Base-by-base conservation (phyloP, 2,113 vertebrate genomes). In the Benitochromis conjunctus region DNA sequence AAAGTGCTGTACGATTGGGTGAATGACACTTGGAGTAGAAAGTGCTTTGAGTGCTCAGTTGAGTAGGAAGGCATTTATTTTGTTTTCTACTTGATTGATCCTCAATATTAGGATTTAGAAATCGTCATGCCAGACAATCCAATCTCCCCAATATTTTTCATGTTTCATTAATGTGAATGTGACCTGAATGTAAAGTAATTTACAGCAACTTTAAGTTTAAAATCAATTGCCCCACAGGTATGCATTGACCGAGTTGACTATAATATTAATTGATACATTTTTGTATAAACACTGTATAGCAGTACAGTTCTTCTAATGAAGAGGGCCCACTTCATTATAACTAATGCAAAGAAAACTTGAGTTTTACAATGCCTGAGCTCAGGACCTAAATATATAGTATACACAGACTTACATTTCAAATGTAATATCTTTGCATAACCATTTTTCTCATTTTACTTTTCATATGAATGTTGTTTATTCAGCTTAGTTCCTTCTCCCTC, bases 51-150 rank as follows among this genome's bases (percentile, higher is more conserved):
- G 0, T 62, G 18, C 5, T 29, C 16, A 36, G 58, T n/a, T 36
- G 58, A 62, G 31, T n/a, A 3, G 18, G 3, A 36, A 62, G 58
- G 5, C 31, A 62, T 3, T 62, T 10, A 62, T 19, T 21, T 66
- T 13, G 11, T 66, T 66, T 34, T 69, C n/a, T 6, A 69, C 12
- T 41, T 0, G 0, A 21, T 6, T n/a, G 41, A 4, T 41, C 34
- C 11, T 64, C 62, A 41, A 14, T 66, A 66, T n/a, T 64, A 38
- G 1, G 31, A 38, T 38, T 1, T 21, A 38, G 4, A 64, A 38
- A n/a, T 64, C 18, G 1, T 38, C 60, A 64, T 3, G 1, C 7
- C 60, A 64, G 60, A 38, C 34, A 38, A 64, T 64, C 19, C 19
- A 64, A n/a, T 12, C 34, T 38, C n/a, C 60, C 60, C 19, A n/a